These are phyloP conservation scores for Hucho hucho DNA, from an alignment of 2,113 vertebrate species.

Conservation along the genomic window DNA sequence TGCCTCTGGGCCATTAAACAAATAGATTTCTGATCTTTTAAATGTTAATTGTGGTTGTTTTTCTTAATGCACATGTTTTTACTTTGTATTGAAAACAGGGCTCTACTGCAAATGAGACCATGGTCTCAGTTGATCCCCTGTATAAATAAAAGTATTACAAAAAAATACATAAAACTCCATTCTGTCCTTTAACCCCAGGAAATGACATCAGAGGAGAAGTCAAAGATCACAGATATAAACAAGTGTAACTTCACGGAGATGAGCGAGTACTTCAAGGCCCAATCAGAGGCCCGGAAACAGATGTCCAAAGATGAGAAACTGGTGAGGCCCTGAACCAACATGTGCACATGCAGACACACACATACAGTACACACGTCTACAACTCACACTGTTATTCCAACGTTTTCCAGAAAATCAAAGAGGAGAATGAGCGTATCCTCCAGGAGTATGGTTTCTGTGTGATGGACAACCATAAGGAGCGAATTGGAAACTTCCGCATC, in stretches of 20 bases:
- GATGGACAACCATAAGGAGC: conserved; percentile 97
- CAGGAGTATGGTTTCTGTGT: conserved; percentile 93
- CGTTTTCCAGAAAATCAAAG: conserved; percentile 87
- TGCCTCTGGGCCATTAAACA: too few species aligned
- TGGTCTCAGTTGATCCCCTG: too few species aligned
- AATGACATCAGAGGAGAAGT: conserved; percentile 93
- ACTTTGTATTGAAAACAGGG: too few species aligned
- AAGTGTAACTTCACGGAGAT: conserved; percentile 94
- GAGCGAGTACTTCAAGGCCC: conserved; percentile 92
- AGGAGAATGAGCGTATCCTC: conserved; percentile 88
- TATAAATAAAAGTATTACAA: too few species aligned
- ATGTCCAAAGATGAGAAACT: conserved; percentile 95
- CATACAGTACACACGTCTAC: background rate
- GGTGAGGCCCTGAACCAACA: conserved; percentile 62
- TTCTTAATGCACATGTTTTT: too few species aligned
- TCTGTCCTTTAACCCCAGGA: conserved; percentile 73
- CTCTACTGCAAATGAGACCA: too few species aligned
- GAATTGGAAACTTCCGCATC: conserved; percentile 95
- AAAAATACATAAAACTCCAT: background rate
- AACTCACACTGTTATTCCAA: background rate
- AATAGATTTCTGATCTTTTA: too few species aligned
- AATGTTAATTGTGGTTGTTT: too few species aligned
- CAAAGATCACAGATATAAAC: conserved; percentile 84
- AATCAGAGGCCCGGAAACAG: conserved; percentile 91
- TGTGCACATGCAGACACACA: background rate